A percentile compares a stretch with the other conserved stretches of the same genome.
These are phyloP conservation scores for Brenthis daphne DNA, from an alignment of 2,888 invertebrate genomes.

Conservation along the genomic window DNA sequence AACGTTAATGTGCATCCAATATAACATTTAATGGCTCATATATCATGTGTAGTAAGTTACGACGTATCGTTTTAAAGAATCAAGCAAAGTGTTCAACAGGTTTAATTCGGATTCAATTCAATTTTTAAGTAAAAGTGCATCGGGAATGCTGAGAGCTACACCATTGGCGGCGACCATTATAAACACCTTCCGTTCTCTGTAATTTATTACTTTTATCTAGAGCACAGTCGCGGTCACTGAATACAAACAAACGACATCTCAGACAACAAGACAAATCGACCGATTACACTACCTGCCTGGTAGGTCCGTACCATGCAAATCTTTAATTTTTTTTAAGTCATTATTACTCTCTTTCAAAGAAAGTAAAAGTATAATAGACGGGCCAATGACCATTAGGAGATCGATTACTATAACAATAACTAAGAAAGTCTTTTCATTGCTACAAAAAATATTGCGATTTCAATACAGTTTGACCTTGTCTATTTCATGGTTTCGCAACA, in stretches of 20 bases:
- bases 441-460: conserved; percentile 44
- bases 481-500: conserved; percentile 66
- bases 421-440: conserved; percentile 66
- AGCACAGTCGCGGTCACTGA: conserved; percentile 74
- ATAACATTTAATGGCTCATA: conserved; percentile 1
- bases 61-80: conserved; percentile 7
- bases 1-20: conserved; percentile 2
- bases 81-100: conserved; percentile 15
- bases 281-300: conserved; percentile 80
- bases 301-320: conserved; percentile 72
- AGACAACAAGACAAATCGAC: conserved; percentile 80
- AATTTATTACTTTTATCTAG: conserved; percentile 81
- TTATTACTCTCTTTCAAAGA: conserved; percentile 63
- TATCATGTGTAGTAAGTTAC: conserved; percentile 5
- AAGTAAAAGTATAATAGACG: conserved; percentile 72
- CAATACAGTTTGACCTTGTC: conserved; percentile 66
- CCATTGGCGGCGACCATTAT: conserved; percentile 68
- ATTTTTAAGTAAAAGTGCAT: conserved; percentile 44
- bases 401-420: conserved; percentile 70
- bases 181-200: conserved; percentile 77
- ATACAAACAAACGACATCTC: conserved; percentile 77
- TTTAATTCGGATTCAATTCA: conserved; percentile 16
- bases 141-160: conserved; percentile 63
- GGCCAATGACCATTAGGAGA: conserved; percentile 63
- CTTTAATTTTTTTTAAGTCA: conserved; percentile 56